Percentiles rank a stretch among this genome's conserved stretches.
phyloP scores from a whole-genome alignment of 2,113 vertebrate species.

The Mystacornis crossleyi region DNA sequence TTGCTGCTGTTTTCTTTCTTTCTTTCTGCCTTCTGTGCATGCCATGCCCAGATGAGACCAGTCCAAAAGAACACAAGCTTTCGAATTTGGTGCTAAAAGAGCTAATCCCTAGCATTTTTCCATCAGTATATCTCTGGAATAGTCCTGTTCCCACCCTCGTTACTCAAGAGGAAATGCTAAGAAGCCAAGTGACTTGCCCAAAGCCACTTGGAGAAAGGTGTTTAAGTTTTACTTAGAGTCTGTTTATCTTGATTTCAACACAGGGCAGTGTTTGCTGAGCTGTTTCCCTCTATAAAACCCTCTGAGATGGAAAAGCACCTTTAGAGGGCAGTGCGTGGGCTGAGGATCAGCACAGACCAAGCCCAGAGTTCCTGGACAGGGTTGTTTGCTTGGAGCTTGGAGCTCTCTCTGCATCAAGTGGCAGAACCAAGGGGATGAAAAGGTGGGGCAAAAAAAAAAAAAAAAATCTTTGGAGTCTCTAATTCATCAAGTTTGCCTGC shows the following conservation, averaged over 20 bases:
- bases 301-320: not conserved
- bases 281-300: not conserved
- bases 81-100: not conserved
- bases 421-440: not conserved
- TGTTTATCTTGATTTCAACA: not conserved
- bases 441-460: rapidly evolving
- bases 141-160: too few species aligned
- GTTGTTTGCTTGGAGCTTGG: not conserved
- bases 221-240: rapidly evolving
- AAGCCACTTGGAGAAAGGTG: not conserved
- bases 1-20: not conserved
- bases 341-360: rapidly evolving
- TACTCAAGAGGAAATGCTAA: not conserved
- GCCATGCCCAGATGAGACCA: not conserved
- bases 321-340: not conserved
- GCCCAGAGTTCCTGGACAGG: rapidly evolving
- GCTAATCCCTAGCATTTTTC: not conserved
- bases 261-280: not conserved
- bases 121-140: not conserved
- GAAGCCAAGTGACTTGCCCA: not conserved
- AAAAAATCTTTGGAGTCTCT: not conserved
- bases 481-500: not conserved
- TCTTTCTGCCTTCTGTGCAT: not conserved
- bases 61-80: not conserved
- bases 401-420: not conserved